Percentiles rank a stretch among this genome's conserved stretches.
phyloP scores from a whole-genome alignment of 2,113 vertebrate species.

The Heterocephalus glaber region DNA sequence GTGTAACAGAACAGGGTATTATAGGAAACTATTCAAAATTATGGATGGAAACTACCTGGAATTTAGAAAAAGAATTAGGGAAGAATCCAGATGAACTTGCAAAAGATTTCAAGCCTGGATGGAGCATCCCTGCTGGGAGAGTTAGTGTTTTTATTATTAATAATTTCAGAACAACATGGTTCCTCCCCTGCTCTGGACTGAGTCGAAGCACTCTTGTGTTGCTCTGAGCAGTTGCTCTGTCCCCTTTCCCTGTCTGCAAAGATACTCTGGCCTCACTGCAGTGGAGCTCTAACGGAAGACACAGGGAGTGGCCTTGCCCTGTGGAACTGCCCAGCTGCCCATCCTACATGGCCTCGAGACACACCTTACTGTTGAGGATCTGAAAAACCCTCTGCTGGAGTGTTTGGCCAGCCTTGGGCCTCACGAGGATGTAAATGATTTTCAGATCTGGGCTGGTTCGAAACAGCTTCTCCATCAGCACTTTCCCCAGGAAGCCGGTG shows the following conservation, averaged over 20 bases:
- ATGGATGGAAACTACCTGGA: background rate
- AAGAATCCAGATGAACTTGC: background rate
- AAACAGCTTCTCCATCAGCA: conserved; percentile 95
- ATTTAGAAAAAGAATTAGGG: background rate
- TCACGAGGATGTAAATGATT: conserved; percentile 92
- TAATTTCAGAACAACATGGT: background rate
- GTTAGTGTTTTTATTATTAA: background rate
- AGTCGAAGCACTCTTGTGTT: background rate
- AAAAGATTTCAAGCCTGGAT: background rate
- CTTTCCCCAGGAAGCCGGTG: conserved; percentile 97
- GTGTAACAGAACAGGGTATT: background rate
- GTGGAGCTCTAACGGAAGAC: background rate
- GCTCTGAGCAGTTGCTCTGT: background rate
- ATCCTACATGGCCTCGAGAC: background rate
- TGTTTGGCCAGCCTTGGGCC: conserved; percentile 94
- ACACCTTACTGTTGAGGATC: conserved; percentile 95
- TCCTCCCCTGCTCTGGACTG: background rate
- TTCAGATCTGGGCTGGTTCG: conserved; percentile 92
- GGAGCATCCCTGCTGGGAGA: background rate
- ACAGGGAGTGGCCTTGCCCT: rapidly evolving
- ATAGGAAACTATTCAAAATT: background rate
- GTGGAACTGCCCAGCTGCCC: background rate
- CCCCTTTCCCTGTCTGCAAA: background rate
- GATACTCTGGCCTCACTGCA: background rate
- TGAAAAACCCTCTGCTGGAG: conserved; percentile 92